Evolutionary conservation across 2,113 vertebrate genomes (phyloP), one percentile per base, ranked within the genome.

Genomic region (western clawed frog (Xenopus tropicalis)): DNA sequence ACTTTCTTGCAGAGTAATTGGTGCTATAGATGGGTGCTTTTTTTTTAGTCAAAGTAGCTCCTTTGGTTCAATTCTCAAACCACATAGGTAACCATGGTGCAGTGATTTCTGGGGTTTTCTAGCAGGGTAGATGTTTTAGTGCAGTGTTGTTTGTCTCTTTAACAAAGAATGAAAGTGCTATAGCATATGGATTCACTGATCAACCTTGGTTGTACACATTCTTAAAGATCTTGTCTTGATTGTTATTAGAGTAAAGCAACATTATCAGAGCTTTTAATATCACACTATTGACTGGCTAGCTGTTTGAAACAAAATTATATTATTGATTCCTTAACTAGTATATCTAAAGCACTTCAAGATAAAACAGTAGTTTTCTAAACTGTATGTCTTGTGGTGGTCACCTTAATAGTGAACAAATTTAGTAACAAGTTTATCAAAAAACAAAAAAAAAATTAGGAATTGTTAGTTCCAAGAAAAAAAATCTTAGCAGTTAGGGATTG

Each of bases 21-120:
- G 72, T 74, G 72, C 72, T 74, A 74, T 68, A 61, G 72, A 59
- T 42, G 44, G 46, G 12, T 48, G 72, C 54, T 14, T 23, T 66
- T 59, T 29, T 69, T 21, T 13, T 56, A 69, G 66, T 21, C 29
- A 29, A 29, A 44, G n/a, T 61, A 48, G 22, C 46, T 52, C 14
- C 56, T 29, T 57, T 66, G 65, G 44, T 61, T n/a, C 62, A 25
- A 17, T 48, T 61, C 24, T 14, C 44, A 43, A 67, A 19, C 72
- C 64, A 19, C 42, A 74, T 52, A 68, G 72, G 22, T 61, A 19
- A 29, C 21, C 19, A 74, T 14, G 20, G n/a, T 52, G 37, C 14
- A 37, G 24, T 25, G 24, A 19, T 48, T 13, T 57, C 12, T 59
- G 42, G 63, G 43, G 24, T 22, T 57, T 58, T 24, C 52, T 37